These are phyloP conservation scores for Bambusicola thoracicus DNA, from an alignment of 2,113 vertebrate species.

Conservation along the genomic window DNA sequence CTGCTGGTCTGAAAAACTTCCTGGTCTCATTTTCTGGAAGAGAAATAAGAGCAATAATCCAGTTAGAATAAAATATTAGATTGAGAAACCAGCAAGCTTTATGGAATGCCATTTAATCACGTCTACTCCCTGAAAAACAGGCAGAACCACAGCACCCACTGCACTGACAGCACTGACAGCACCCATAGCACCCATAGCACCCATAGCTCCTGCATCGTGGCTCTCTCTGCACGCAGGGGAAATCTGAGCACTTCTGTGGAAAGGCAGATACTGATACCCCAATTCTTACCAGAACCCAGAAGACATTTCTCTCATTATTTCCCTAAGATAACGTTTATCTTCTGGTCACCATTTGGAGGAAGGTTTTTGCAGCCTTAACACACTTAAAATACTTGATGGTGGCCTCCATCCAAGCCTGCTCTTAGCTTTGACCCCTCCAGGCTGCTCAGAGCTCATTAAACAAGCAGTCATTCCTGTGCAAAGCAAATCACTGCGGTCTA, in stretches of 20 bases:
- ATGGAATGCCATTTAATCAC: not conserved
- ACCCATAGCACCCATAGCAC: no score
- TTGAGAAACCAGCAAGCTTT: not conserved
- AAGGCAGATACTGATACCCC: rapidly evolving
- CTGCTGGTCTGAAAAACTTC: not conserved
- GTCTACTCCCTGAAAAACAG: not conserved
- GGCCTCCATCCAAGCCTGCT: not conserved
- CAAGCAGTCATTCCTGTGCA: not conserved
- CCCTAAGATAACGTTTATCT: not conserved
- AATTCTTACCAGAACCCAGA: no score
- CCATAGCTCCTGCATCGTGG: not conserved
- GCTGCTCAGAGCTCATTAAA: not conserved
- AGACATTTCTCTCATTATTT: not conserved
- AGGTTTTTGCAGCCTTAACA: not conserved
- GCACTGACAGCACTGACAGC: not conserved
- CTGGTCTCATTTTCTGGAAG: not conserved
- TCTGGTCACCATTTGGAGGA: not conserved
- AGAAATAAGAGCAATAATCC: not conserved
- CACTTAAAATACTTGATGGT: not conserved
- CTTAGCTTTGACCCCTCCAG: not conserved
- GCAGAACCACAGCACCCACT: not conserved
- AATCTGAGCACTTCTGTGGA: not conserved
- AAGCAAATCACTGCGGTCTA: not conserved
- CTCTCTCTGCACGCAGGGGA: rapidly evolving
- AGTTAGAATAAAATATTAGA: not conserved